Conservation (phyloP, 2,797 vertebrate genomes). For the Sebastes melanostomus region DNA sequence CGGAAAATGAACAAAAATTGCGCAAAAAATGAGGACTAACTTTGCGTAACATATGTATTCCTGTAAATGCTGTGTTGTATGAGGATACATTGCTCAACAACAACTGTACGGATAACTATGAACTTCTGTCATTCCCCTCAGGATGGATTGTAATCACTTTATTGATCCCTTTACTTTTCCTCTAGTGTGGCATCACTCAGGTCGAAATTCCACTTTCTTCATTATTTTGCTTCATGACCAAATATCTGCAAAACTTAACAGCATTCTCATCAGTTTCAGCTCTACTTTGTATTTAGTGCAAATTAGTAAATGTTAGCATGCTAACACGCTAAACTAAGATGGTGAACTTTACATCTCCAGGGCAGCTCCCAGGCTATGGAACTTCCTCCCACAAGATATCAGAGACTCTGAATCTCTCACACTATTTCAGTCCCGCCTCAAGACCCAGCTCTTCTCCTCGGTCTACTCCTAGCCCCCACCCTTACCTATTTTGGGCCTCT, state of each 20-base stretch:
- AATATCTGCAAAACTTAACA: background rate
- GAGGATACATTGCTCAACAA: background rate
- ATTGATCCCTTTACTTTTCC: background rate
- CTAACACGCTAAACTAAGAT: background rate
- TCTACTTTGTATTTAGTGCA: background rate
- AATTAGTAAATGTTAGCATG: background rate
- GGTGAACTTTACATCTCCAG: background rate
- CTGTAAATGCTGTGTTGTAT: no score
- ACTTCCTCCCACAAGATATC: no score
- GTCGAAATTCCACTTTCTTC: background rate
- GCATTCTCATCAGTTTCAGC: background rate
- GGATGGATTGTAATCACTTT: background rate
- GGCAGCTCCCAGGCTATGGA: no score
- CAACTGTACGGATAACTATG: background rate
- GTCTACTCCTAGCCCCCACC: no score
- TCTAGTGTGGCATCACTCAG: background rate
- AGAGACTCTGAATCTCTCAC: no score
- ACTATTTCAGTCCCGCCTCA: no score
- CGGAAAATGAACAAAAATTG: no score
- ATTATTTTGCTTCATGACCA: background rate
- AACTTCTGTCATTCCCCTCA: background rate
- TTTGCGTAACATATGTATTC: no score
- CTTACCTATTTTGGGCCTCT: no score
- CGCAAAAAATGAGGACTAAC: no score
- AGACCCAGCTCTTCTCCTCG: no score